Evolutionary conservation across 2,113 vertebrate species (phyloP), one percentile per base, ranked within the genome.

Genomic region (Xenopus laevis): DNA sequence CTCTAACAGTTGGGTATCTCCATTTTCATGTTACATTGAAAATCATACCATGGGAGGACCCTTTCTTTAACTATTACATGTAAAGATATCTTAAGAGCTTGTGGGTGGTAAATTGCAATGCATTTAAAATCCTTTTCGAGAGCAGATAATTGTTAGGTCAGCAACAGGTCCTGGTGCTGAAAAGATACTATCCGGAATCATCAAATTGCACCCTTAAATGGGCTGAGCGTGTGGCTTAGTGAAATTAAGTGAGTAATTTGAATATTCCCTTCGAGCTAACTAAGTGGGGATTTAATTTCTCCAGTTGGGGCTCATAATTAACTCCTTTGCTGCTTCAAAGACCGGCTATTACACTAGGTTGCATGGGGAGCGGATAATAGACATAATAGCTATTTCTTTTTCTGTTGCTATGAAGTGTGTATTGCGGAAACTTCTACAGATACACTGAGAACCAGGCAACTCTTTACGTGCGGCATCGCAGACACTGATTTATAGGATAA

Each of bases 241-340:
- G 67, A 61, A 77, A 77, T 77, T 77, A 77, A 77, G 74, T 77
- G 47, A 77, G 74, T 77, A 77, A 77, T 77, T 77, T 77, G 33
- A 77, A 77, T 77, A 77, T 77, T 77, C 74, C 23, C 45, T 62
- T 74, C 23, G 16, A 68, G 45, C 64, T 74, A 74, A 74, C 64
- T 77, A 77, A 77, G 74, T 77, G 66, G 46, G 67, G 59, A 61
- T 70, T 69, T 69, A 21, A 21, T 60, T 60, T 77, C 55, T 70
- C 47, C 66, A 77, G 27, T 77, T 60, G 74, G 73, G 74, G 50
- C 67, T 77, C 67, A 50, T 70, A 77, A 77, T 77, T 77, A 77
- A 64, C 58, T 77, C 74, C 46, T 69, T 70, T 64, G 30, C 74
- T 77, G 67, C 59, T 69, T 76, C 66, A 27, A 33, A 70, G 58